Conservation (phyloP, 2,113 vertebrate species). For the Lipophrys pholis region DNA sequence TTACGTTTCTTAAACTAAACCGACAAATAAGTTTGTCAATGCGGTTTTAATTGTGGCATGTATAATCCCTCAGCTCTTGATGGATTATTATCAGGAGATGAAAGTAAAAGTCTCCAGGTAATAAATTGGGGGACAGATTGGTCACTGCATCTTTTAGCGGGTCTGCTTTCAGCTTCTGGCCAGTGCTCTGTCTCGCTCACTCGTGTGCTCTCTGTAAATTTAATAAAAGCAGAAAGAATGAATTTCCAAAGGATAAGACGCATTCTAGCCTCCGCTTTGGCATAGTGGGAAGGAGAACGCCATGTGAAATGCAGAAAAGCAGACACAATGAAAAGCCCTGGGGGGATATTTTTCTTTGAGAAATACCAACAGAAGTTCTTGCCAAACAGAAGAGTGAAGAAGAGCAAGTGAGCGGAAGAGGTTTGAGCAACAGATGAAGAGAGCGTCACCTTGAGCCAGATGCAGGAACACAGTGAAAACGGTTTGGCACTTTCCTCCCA, state of each 20-base stretch:
- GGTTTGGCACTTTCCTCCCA: not conserved
- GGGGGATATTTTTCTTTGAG: slow-evolving; percentile 34
- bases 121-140: slow-evolving; percentile 56
- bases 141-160: slow-evolving; percentile 16
- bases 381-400: slow-evolving; percentile 19
- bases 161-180: slow-evolving; percentile 1
- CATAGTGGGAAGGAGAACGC: slow-evolving; percentile 33
- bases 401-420: not conserved
- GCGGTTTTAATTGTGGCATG: not conserved
- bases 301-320: slow-evolving; percentile 35
- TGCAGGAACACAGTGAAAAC: not conserved
- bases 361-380: slow-evolving; percentile 37
- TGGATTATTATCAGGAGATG: slow-evolving; percentile 32
- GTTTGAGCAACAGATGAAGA: slow-evolving; percentile 33
- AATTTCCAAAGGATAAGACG: not conserved
- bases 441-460: slow-evolving; percentile 2
- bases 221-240: slow-evolving; percentile 3
- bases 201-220: slow-evolving; percentile 19
- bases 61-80: slow-evolving; percentile 9
- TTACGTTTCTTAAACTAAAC: not conserved
- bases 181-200: slow-evolving; percentile 8
- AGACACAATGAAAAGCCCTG: slow-evolving; percentile 16
- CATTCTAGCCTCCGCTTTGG: slow-evolving; percentile 21
- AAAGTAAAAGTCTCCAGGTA: slow-evolving; percentile 29
- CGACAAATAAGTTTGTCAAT: not conserved